phyloP scores from a whole-genome alignment of 1,140 invertebrate genomes.

The Sipha flava region DNA sequence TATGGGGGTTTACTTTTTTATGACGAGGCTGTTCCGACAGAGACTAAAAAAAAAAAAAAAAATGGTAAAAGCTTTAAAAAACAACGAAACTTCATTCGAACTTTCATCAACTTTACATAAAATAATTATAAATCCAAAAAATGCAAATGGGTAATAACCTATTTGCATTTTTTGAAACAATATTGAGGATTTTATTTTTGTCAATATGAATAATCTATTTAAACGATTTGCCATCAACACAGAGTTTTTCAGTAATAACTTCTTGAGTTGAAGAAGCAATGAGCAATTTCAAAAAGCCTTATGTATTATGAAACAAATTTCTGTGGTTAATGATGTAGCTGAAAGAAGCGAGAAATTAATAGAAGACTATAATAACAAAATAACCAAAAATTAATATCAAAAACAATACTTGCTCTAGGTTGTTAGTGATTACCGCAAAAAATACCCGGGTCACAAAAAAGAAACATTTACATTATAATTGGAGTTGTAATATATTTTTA shows the following conservation, averaged over 20 bases:
- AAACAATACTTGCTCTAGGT: background rate
- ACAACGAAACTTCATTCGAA: background rate
- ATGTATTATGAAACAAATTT: slow-evolving; percentile 27
- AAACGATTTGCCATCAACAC: background rate
- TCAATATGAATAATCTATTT: background rate
- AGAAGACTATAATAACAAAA: slow-evolving; percentile 10
- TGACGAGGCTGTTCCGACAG: background rate
- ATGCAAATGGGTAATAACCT: background rate
- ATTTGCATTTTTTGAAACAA: too few species aligned
- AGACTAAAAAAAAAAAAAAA: background rate
- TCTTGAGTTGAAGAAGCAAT: background rate
- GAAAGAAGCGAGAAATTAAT: too few species aligned
- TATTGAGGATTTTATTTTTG: background rate
- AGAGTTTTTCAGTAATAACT: background rate
- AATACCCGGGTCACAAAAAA: too few species aligned
- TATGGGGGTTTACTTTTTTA: background rate
- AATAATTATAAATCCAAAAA: too few species aligned
- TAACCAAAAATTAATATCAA: slow-evolving; percentile 30
- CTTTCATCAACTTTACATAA: too few species aligned
- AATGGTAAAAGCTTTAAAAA: background rate
- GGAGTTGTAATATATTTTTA: too few species aligned
- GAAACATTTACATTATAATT: too few species aligned
- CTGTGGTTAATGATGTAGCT: too few species aligned
- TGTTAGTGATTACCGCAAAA: background rate
- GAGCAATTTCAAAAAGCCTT: background rate